Evolutionary conservation across 30 jellyfish, hydroid and myxozoan genomes (phyloP).

Genomic region (Sanderia malayensis): DNA sequence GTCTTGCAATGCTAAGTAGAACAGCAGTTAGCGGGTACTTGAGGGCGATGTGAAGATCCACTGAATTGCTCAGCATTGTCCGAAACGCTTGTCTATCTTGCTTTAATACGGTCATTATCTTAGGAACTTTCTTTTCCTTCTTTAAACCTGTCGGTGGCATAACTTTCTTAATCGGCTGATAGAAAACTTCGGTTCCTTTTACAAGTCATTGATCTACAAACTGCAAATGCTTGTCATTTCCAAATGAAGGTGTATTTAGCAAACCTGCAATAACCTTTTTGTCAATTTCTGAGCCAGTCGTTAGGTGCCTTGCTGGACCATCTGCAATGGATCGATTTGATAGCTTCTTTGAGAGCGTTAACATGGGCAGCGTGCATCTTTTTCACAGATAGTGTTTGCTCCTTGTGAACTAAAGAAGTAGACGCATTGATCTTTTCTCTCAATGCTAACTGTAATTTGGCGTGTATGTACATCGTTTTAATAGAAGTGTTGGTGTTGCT

Average conservation of each 20-base stretch:
- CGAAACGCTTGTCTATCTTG: slow-evolving; percentile 51
- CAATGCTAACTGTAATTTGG: slow-evolving; percentile 15
- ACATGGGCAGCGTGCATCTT: slow-evolving; percentile 26
- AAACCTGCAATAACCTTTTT: slow-evolving; percentile 18
- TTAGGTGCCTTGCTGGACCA: slow-evolving; percentile 36
- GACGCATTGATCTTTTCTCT: slow-evolving; percentile 30
- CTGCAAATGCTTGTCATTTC: slow-evolving; percentile 15
- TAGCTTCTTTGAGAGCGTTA: slow-evolving; percentile 10
- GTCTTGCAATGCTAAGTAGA: slow-evolving; percentile 41
- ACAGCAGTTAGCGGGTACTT: slow-evolving; percentile 42
- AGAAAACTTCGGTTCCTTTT: slow-evolving; percentile 15
- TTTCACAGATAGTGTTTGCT: slow-evolving; percentile 19
- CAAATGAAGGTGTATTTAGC: slow-evolving; percentile 23
- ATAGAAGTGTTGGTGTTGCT: slow-evolving; percentile 43
- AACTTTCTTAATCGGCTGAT: slow-evolving; percentile 25
- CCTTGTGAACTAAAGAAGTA: slow-evolving; percentile 28
- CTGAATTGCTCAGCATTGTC: neutral
- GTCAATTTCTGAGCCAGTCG: slow-evolving; percentile 29
- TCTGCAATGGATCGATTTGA: slow-evolving; percentile 37
- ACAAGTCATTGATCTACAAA: slow-evolving; percentile 1
- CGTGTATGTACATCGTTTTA: slow-evolving; percentile 31
- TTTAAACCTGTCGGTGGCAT: slow-evolving; percentile 22
- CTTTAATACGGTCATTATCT: slow-evolving; percentile 25
- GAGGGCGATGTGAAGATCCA: slow-evolving; percentile 2
- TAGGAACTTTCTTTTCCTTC: slow-evolving; percentile 28